Base-by-base conservation (phyloP, 1,140 invertebrate species). In the Zaprionus ornatus region DNA sequence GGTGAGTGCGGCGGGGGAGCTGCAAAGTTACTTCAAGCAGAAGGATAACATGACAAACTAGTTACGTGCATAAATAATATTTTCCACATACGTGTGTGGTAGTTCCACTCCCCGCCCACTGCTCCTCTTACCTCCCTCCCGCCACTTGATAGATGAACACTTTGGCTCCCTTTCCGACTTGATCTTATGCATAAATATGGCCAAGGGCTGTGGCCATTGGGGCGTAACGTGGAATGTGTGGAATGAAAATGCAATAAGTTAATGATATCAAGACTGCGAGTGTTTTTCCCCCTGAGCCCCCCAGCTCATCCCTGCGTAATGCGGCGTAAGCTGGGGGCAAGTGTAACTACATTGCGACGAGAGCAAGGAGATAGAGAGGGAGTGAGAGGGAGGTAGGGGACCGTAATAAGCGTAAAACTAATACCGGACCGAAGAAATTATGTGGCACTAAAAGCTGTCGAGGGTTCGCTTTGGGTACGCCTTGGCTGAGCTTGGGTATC, bases 51-150 rank as follows among this genome's bases (percentile, higher is more conserved):
- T 83, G 80, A 88, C 80, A 84, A 88, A 80, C 85, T 88, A 80
- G 80, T 81, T 84, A 88, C 81, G 80, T 88, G 85, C 84, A 88
- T 88, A 88, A 88, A 88, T 88, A 80, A 88, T 88, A 84, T 72
- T 84, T 74, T 37, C 77, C 69, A 59, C 63, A 73, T 70, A 25
- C 35, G 64, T 57, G 17, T 32, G 50, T 45, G 54, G 60, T 69
- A 60, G 9, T 32, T 32, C 29, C 9, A 29, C 45, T 5, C 6
- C 40, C n/a, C 4, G 6, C n/a, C 9, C 12, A 1, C 32, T 27
- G 10, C 42, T 25, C 19, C 35, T 1, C 21, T 32, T 52, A 0
- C 1, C 10, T 10, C n/a, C n/a, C 9, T 10, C 21, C n/a, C n/a
- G 9, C 27, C 25, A 21, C 60, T 65, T 90, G 84, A 88, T 88